These are phyloP conservation scores for Drosophila picticornis DNA, from an alignment of 2,888 invertebrate genomes.

Conservation along the genomic window DNA sequence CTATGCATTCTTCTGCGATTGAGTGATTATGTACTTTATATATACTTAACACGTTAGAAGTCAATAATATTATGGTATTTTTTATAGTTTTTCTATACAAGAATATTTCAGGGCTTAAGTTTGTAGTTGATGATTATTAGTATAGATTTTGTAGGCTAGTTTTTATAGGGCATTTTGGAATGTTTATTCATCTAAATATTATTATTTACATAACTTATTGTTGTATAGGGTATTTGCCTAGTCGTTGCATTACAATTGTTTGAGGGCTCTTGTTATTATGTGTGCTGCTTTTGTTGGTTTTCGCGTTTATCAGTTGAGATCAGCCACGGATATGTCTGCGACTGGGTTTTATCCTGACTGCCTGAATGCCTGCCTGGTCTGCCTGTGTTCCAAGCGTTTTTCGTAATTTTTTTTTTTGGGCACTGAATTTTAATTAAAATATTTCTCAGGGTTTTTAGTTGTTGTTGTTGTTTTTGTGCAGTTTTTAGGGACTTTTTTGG, in stretches of 20 bases:
- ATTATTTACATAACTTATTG: not conserved
- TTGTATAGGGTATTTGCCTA: conserved; percentile 24
- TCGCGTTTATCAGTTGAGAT: conserved; percentile 79
- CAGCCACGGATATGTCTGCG: conserved; percentile 63
- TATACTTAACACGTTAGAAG: not conserved
- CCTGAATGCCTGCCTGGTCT: conserved; percentile 43
- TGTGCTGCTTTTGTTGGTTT: conserved; percentile 71
- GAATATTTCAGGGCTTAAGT: not conserved
- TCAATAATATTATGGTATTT: not conserved
- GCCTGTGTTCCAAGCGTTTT: conserved; percentile 49
- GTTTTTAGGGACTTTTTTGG: conserved; percentile 22
- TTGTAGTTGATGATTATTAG: not conserved
- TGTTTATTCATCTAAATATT: not conserved
- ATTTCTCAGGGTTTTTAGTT: conserved; percentile 73
- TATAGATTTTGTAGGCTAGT: not conserved
- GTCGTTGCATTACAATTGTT: not conserved
- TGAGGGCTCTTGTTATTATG: conserved; percentile 33
- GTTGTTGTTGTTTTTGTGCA: conserved; percentile 6
- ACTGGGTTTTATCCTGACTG: conserved; percentile 68
- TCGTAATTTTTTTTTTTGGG: conserved; percentile 61
- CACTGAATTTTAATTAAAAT: conserved; percentile 80
- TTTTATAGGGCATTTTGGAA: not conserved
- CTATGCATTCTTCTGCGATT: not conserved
- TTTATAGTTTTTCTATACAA: not conserved
- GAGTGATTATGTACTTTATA: not conserved